A percentile compares a stretch with the other conserved stretches of the same genome.
Conservation (phyloP, 2,113 vertebrate species). For the Pogonocichla stellata region DNA sequence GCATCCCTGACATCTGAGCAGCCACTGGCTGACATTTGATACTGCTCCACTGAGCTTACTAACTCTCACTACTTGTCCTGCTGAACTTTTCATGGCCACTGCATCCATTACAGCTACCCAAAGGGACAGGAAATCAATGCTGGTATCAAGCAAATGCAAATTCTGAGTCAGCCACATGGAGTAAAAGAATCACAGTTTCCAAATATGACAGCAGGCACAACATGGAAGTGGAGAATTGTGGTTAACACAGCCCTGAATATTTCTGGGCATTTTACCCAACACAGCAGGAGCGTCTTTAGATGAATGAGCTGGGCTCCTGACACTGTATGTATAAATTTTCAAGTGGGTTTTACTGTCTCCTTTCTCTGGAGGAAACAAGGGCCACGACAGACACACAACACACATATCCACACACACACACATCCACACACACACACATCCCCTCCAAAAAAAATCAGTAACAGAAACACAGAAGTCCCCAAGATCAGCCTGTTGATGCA, state of each 20-base stretch:
- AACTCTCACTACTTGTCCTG: constrained; percentile 22
- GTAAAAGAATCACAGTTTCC: constrained; percentile 32
- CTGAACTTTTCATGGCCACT: constrained; percentile 11
- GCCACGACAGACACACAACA: not conserved
- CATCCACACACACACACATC: too few relatives aligned
- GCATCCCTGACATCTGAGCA: constrained; percentile 15
- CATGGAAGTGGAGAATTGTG: not conserved
- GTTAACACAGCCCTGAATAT: constrained; percentile 44
- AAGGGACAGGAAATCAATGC: constrained; percentile 15
- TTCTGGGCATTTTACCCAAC: constrained; percentile 64
- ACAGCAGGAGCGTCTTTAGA: constrained; percentile 43
- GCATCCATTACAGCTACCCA: constrained; percentile 11
- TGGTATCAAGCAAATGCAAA: constrained; percentile 43
- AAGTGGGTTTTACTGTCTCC: constrained; percentile 51
- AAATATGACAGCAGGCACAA: constrained; percentile 49
- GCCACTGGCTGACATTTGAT: not conserved
- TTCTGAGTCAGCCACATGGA: not conserved
- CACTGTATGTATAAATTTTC: constrained; percentile 48
- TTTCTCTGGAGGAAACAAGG: constrained; percentile 43
- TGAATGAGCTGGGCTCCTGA: constrained; percentile 47
- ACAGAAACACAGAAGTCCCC: constrained; percentile 29
- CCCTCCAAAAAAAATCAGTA: not conserved
- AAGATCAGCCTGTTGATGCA: constrained; percentile 37
- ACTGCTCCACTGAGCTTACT: not conserved
- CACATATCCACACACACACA: not conserved